Percentiles rank a stretch among this genome's conserved stretches.
Conservation (phyloP, 2,888 invertebrate species). For the Drosophila trichaetosa region DNA sequence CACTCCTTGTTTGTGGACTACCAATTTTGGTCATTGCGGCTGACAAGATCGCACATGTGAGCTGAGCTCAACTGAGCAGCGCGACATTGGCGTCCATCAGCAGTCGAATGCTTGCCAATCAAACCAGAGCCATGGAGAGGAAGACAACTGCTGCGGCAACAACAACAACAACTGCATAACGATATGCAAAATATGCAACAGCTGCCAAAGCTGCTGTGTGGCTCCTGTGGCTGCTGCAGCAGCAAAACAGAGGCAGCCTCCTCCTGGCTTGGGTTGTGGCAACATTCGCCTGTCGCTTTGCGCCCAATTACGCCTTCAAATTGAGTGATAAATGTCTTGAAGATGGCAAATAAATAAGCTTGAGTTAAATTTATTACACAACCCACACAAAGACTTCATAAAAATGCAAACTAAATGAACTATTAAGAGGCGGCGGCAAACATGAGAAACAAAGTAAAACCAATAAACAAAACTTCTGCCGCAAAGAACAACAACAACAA, state of each 20-base stretch:
- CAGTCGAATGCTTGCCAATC: constrained; percentile 42
- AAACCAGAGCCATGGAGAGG: constrained; percentile 28
- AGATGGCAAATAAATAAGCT: constrained; percentile 80
- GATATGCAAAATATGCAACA: constrained; percentile 80
- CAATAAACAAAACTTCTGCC: constrained; percentile 45
- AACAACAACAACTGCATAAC: constrained; percentile 69
- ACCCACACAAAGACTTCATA: constrained; percentile 83
- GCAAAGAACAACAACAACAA: constrained; percentile 19
- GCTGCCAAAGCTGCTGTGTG: constrained; percentile 49
- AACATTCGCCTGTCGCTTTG: constrained; percentile 73
- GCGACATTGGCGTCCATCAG: constrained; percentile 54
- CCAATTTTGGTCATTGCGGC: constrained; percentile 56
- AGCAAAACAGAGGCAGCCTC: constrained; percentile 12
- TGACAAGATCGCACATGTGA: constrained; percentile 60
- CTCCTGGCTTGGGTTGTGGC: constrained; percentile 34
- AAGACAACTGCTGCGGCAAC: constrained; percentile 14
- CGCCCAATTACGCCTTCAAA: constrained; percentile 82
- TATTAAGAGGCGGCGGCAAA: constrained; percentile 78
- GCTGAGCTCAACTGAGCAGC: constrained; percentile 1
- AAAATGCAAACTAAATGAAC: constrained; percentile 81
- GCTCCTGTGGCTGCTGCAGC: constrained; percentile 37
- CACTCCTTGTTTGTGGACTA: constrained; percentile 17
- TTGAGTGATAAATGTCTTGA: constrained; percentile 80
- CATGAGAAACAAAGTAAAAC: constrained; percentile 67
- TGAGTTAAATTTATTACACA: constrained; percentile 81